Conservation (phyloP, 2,113 vertebrate genomes). For the Dendropsophus ebraccatus region DNA sequence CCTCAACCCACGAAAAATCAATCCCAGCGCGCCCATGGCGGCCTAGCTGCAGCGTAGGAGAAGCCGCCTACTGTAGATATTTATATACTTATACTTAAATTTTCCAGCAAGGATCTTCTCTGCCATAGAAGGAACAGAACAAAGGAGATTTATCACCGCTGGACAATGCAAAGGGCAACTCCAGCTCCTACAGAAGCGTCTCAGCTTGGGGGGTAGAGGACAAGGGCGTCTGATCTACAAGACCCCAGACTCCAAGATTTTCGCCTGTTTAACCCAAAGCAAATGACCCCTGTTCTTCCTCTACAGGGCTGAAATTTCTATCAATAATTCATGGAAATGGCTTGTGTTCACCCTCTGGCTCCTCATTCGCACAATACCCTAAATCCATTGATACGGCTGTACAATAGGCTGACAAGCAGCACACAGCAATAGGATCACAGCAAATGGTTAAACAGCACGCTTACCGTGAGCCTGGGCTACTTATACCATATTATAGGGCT, state of each 20-base stretch:
- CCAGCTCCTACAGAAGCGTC: neutral
- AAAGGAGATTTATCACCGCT: constrained; percentile 28
- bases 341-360: constrained; percentile 73
- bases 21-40: neutral
- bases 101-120: neutral
- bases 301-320: constrained; percentile 72
- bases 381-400: constrained; percentile 60
- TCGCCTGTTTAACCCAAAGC: constrained; percentile 73
- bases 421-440: neutral
- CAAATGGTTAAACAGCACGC: constrained; percentile 20
- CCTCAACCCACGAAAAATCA: constrained; percentile 36
- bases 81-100: neutral
- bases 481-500: neutral
- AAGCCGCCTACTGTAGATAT: neutral
- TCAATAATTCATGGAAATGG: constrained; percentile 78
- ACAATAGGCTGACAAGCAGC: neutral
- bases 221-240: constrained; percentile 46
- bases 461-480: neutral
- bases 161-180: neutral
- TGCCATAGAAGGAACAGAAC: neutral
- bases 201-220: neutral
- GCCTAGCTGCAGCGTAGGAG: neutral
- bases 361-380: constrained; percentile 62
- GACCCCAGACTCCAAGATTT: constrained; percentile 45
- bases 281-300: constrained; percentile 65